Base-by-base conservation (phyloP, 2,888 invertebrate genomes). In the Caenorhabditis afra region DNA sequence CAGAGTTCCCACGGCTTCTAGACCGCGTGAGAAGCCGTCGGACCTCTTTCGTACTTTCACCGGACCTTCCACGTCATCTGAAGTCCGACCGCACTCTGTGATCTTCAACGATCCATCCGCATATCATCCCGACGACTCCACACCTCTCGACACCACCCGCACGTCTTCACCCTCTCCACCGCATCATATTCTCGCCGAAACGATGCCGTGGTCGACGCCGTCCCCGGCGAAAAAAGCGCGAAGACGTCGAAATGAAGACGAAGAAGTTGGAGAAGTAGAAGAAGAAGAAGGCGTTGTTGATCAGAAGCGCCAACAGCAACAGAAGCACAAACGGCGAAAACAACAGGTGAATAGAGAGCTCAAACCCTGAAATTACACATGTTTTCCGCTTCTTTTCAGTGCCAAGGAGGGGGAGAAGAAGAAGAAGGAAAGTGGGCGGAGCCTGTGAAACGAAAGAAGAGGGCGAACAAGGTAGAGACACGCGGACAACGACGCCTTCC, bases 161-260 rank as follows among this genome's bases (percentile, higher is more conserved):
- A 8, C 41, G 41, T 47, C 47, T 7, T 37, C 53, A 11, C 50
- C 64, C 10, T 53, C 65, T 12, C 1, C 14, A 7, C 3, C 3
- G 3, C 29, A 29, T 7, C 29, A 3, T 4, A 41, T 11, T 14
- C 65, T 66, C 10, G 18, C 18, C 14, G 66, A 66, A 55, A 66
- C 66, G 8, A 35, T 66, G 18, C 55, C 55, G 20, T 8, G 55
- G 1, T 7, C 3, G 7, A 44, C 65, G 10, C 55, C 65, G n/a
- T 45, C 39, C 39, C 64, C 49, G 1, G 37, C 47, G 1, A 35
- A 41, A 41, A 41, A 41, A 3, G 7, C 2, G 2, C 41, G 29
- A 29, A 3, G 29, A 7, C 29, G 29, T 29, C 29, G 4, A 7
- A 7, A 29, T 29, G 29, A 29, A 5, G 29, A 29, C 4, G 29